Evolutionary conservation across 2,113 vertebrate genomes (phyloP).

Genomic region (Nycticorax nycticorax): DNA sequence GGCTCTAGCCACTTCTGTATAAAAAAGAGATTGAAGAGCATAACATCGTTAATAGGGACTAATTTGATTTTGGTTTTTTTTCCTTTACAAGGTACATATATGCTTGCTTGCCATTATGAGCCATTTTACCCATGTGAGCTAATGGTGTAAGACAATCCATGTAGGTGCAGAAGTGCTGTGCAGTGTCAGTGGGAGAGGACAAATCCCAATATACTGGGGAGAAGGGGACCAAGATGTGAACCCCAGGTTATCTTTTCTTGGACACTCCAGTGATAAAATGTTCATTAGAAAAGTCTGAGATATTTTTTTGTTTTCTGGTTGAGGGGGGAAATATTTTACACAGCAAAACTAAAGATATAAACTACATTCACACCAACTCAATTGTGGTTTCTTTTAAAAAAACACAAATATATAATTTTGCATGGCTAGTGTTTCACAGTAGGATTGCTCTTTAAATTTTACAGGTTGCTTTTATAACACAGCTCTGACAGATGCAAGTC

Average conservation of each 20-base stretch:
- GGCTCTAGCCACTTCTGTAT: neutral
- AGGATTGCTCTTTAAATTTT: conserved; percentile 6
- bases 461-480: neutral
- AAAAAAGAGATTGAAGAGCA: neutral
- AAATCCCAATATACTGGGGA: neutral
- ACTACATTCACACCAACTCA: neutral
- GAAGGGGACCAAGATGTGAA: neutral
- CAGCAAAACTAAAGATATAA: neutral
- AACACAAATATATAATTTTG: neutral
- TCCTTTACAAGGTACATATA: neutral
- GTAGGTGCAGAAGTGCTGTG: neutral
- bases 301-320: neutral
- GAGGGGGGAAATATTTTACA: neutral
- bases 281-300: neutral
- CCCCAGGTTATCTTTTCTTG: neutral
- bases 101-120: neutral
- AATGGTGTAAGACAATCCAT: neutral
- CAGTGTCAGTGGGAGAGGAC: neutral
- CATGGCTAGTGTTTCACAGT: neutral
- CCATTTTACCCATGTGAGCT: neutral
- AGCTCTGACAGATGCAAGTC: neutral
- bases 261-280: neutral
- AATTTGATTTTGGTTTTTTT: neutral
- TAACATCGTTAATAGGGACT: neutral
- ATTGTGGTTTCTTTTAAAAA: neutral